Evolutionary conservation across 2,113 vertebrate species (phyloP).

Genomic region (Machaerirhynchus nigripectus): DNA sequence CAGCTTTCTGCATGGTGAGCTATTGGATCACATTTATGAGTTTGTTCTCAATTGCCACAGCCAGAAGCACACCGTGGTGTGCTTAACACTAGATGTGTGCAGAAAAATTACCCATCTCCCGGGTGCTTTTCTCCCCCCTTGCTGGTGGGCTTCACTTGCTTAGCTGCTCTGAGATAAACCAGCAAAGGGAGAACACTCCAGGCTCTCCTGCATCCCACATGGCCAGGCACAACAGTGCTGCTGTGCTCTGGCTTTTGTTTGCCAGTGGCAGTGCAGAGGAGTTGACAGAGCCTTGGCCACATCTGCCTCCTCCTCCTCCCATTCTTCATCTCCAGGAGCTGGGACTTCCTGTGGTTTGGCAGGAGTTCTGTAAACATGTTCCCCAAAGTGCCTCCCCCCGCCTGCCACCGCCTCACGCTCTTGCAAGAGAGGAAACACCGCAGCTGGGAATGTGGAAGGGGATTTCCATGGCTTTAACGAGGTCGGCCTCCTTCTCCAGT

Average conservation of each 20-base stretch:
- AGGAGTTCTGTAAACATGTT: slow-evolving; percentile 48
- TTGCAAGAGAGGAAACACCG: slow-evolving; percentile 26
- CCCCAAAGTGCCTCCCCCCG: background rate
- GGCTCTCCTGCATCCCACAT: background rate
- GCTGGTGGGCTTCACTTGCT: background rate
- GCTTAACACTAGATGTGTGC: background rate
- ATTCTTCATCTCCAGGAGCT: slow-evolving; percentile 30
- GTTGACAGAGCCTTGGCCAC: slow-evolving; percentile 7
- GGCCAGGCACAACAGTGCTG: background rate
- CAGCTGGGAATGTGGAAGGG: slow-evolving; percentile 14
- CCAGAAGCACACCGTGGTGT: background rate
- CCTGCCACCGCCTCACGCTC: background rate
- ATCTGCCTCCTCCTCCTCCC: background rate
- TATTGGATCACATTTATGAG: background rate
- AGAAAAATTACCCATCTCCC: background rate
- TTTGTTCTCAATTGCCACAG: background rate
- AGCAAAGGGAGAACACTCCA: background rate
- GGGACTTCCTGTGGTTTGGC: slow-evolving; percentile 65
- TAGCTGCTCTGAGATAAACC: background rate
- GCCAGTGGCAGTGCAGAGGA: background rate
- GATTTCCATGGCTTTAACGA: slow-evolving; percentile 19
- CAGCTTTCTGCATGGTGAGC: background rate
- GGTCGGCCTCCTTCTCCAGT: background rate
- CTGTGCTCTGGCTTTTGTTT: background rate
- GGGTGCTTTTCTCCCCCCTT: background rate